phyloP scores from a whole-genome alignment of 2,113 vertebrate genomes.

The Perognathus longimembris region DNA sequence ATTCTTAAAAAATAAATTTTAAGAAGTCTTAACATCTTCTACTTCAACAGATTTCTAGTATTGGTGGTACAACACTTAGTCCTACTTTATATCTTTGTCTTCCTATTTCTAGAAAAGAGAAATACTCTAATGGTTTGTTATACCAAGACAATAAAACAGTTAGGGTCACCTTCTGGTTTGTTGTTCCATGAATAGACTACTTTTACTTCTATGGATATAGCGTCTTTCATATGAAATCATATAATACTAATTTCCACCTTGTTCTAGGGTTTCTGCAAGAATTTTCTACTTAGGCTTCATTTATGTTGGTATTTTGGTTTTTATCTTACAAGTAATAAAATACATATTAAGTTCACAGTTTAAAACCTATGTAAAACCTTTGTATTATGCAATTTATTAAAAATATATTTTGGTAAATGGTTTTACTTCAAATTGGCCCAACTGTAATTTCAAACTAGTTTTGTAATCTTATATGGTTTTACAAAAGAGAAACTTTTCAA shows the following conservation, averaged over 20 bases:
- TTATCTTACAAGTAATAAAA: background rate
- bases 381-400: slow-evolving; percentile 2
- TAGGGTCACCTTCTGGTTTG: background rate
- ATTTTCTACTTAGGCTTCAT: background rate
- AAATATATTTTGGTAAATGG: slow-evolving; percentile 16
- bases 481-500: background rate
- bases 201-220: background rate
- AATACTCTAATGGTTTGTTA: background rate
- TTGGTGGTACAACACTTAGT: background rate
- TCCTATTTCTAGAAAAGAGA: background rate
- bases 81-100: background rate
- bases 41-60: background rate
- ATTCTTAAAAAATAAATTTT: no score
- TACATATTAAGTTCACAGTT: background rate
- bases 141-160: background rate
- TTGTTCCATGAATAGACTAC: no score
- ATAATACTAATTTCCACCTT: background rate
- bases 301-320: background rate
- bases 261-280: background rate
- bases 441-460: background rate
- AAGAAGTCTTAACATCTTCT: background rate
- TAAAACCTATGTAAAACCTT: background rate
- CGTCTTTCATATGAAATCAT: background rate
- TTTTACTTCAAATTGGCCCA: slow-evolving; percentile 14
- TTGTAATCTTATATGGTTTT: background rate